Percentiles rank a stretch among this genome's conserved stretches.
These are phyloP conservation scores for Limnephilus rhombicus DNA, from an alignment of 2,888 invertebrate genomes.

Conservation along the genomic window DNA sequence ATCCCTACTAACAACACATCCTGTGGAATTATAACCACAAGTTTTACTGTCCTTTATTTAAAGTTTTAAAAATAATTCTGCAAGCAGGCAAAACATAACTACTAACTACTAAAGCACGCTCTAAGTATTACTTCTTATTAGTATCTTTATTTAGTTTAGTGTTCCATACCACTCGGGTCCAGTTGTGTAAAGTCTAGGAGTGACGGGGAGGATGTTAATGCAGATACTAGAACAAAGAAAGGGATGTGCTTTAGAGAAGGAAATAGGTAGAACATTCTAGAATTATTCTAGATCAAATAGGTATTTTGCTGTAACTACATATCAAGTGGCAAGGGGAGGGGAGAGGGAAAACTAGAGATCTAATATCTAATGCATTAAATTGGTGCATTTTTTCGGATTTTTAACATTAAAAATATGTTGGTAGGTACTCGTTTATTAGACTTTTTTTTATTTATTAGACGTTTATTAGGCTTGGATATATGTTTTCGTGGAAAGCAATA, in stretches of 20 bases:
- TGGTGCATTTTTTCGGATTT: background rate
- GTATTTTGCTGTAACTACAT: background rate
- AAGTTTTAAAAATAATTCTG: background rate
- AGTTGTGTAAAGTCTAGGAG: constrained; percentile 75
- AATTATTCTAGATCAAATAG: background rate
- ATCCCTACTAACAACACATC: background rate
- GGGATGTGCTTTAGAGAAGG: constrained; percentile 40
- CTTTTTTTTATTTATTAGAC: too few relatives aligned
- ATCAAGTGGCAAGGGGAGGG: background rate
- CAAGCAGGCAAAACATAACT: background rate
- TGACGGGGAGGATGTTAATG: constrained; percentile 71
- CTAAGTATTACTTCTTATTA: background rate
- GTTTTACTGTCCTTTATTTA: background rate
- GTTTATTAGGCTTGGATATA: too few relatives aligned
- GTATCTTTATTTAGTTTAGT: constrained; percentile 42
- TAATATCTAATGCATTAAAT: background rate
- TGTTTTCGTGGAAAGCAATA: too few relatives aligned
- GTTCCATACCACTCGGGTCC: constrained; percentile 75
- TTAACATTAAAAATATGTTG: too few relatives aligned
- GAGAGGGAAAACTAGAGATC: background rate
- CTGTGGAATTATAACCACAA: background rate
- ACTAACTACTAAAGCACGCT: too few relatives aligned
- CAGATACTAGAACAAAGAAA: constrained; percentile 66
- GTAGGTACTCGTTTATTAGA: too few relatives aligned
- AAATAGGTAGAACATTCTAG: constrained; percentile 8